Conservation (phyloP, 2,797 vertebrate species). For the Xenopus petersii region DNA sequence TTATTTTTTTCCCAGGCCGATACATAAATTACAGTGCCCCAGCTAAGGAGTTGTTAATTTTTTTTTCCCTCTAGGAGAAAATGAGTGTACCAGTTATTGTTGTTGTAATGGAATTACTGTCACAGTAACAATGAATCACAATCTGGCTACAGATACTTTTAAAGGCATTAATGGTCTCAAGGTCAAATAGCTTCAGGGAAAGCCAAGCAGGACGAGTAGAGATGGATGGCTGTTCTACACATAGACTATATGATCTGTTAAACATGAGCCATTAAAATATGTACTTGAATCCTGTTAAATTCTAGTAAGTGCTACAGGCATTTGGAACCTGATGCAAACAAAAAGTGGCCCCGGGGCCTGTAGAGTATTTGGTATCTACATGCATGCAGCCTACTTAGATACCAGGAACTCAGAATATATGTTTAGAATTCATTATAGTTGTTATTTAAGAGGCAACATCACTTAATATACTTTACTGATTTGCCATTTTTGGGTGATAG, state of each 20-base stretch:
- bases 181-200: slow-evolving; percentile 57
- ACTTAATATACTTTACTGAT: too few species aligned
- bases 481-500: too few species aligned
- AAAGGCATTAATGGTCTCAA: slow-evolving; percentile 64
- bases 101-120: slow-evolving; percentile 79
- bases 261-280: too few species aligned
- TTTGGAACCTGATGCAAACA: neutral
- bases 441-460: too few species aligned
- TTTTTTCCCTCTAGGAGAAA: slow-evolving; percentile 64
- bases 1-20: neutral
- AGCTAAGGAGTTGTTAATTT: slow-evolving; percentile 43
- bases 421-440: too few species aligned
- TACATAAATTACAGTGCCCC: slow-evolving; percentile 18
- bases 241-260: slow-evolving; percentile 6
- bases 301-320: slow-evolving; percentile 10
- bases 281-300: too few species aligned
- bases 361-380: too few species aligned
- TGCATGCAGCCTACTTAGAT: too few species aligned
- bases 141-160: slow-evolving; percentile 61
- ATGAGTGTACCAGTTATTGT: slow-evolving; percentile 77
- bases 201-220: slow-evolving; percentile 26
- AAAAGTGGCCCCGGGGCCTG: too few species aligned
- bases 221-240: slow-evolving; percentile 30
- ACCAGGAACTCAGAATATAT: too few species aligned
- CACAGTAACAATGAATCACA: slow-evolving; percentile 75